A percentile compares a stretch with the other conserved stretches of the same genome.
Evolutionary conservation across 2,888 invertebrate genomes (phyloP).

Genomic region (Pterostichus madidus): DNA sequence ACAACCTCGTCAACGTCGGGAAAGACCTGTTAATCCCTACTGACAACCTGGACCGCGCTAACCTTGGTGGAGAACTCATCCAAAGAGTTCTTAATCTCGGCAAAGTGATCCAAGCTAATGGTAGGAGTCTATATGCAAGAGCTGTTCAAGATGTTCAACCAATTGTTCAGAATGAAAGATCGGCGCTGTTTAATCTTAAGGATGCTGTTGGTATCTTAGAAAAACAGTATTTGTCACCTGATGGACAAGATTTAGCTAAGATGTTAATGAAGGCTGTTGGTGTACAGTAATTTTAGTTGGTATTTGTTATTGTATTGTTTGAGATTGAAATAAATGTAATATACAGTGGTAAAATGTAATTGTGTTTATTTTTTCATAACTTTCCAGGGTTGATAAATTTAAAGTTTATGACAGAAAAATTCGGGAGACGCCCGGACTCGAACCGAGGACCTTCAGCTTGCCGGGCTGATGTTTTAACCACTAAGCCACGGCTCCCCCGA

Average conservation of each 20-base stretch:
- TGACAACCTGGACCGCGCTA: background rate
- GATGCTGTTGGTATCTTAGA: background rate
- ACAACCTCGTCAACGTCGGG: background rate
- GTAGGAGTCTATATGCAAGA: background rate
- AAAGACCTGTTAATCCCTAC: background rate
- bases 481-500: too few species aligned
- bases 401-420: too few species aligned
- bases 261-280: background rate
- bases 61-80: background rate
- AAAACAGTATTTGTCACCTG: slow-evolving; percentile 50
- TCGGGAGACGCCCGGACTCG: too few species aligned
- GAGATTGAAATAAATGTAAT: slow-evolving; percentile 12
- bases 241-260: slow-evolving; percentile 58
- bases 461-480: too few species aligned
- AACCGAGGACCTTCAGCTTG: too few species aligned
- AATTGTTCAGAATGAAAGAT: background rate
- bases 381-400: too few species aligned
- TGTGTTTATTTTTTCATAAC: too few species aligned
- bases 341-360: background rate
- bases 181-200: background rate
- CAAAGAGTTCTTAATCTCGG: background rate
- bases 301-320: slow-evolving; percentile 7
- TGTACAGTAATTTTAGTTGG: too few species aligned
- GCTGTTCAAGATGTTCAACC: background rate
- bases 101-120: background rate